Base-by-base conservation (phyloP, 2,888 invertebrate genomes). In the Ornithoptera alexandrae region DNA sequence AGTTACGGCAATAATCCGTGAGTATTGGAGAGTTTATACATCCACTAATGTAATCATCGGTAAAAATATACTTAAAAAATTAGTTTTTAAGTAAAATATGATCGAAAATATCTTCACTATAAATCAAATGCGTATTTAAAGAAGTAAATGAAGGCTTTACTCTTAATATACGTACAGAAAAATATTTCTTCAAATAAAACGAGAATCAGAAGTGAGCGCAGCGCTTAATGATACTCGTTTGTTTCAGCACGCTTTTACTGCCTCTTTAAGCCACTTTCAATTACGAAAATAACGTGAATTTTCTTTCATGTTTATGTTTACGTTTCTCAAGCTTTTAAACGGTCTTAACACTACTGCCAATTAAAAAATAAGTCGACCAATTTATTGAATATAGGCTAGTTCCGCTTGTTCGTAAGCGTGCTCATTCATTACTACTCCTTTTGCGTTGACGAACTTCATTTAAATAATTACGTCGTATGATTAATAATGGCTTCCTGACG, bases 361-460 rank as follows among this genome's bases (percentile, higher is more conserved):
- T 88, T 85, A 88, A 86, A 84, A 83, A 86, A 84, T 81, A 83
- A 78, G 79, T 81, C 82, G 79, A 86, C 87, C 86, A 88, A 88
- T 87, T 89, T 88, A 84, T 86, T 86, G 83, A 82, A 87, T 88
- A 89, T 86, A 83, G 88, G 83, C 81, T 80, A 86, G 84, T 90
- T 90, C 89, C 89, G 87, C 86, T 81, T 83, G 83, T 80, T 84
- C 83, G 74, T 75, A 78, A 74, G 77, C 77, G 74, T 72, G 75
- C 70, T 71, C 75, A 79, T 75, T 79, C 75, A 74, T 72, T 76
- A 74, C 81, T 76, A 77, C 81, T 82, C 78, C 81, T 79, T 77
- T 76, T 76, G 79, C 79, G 79, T 75, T 74, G 68, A 72, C 71
- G 71, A 68, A 74, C 74, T 61, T 59, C 42, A 50, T 63, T 63